Evolutionary conservation across 1,140 invertebrate genomes (phyloP), one percentile per base, ranked within the genome.

Genomic region (Lithobius niger): DNA sequence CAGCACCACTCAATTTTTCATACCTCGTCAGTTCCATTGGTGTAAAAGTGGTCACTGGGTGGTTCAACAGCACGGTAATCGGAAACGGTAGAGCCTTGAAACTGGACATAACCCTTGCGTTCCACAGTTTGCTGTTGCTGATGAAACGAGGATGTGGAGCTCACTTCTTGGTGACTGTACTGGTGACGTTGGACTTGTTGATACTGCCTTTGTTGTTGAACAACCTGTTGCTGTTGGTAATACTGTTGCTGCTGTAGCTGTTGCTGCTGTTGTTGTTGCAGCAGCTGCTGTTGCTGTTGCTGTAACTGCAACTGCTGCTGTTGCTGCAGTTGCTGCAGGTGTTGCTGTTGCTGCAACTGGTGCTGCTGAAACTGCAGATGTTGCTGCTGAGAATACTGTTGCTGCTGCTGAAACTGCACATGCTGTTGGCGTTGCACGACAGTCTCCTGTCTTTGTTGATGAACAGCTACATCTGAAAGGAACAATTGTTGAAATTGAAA

Each of bases 301-400:
- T 36, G 50, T 55, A 54, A 55, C 42, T 59, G 59, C 53, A 45
- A 49, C 50, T 52, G 50, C 22, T 60, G 59, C n/a, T 61, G 57
- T 55, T 62, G 62, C 55, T 62, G 60, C 26, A 57, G 31, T 31
- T 51, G 47, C 22, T 49, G 54, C 36, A 54, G 48, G 51, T 53
- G 52, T 26, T 50, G 24, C 55, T 56, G 42, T 48, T 65, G 59
- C 22, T 56, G 58, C 54, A 59, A 59, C 66, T 79, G 77, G 56
- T 79, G 76, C 26, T 77, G 75, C 21, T 80, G 80, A 65, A 55
- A 59, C 56, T 64, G 56, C 49, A 63, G 62, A 58, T 6, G 6
- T 36, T 36, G 31, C n/a, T 36, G 31, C n/a, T 36, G 31, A 36
- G 6, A 36, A 10, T 36, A n/a, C n/a, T 36, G 31, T 36, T 36